Conservation (phyloP, 2,888 invertebrate genomes). For the Pecten maximus region DNA sequence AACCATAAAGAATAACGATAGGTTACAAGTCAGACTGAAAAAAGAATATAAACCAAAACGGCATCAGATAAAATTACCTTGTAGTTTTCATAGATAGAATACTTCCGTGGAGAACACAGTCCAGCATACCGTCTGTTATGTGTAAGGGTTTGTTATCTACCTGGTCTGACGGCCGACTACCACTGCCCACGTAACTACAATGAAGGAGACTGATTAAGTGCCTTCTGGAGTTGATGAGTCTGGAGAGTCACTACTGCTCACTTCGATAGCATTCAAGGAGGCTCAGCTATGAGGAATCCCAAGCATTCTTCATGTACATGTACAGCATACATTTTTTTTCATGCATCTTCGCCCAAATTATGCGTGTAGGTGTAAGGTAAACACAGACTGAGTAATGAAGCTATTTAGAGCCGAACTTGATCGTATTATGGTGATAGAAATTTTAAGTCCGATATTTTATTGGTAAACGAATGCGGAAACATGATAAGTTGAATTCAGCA, state of each 20-base stretch:
- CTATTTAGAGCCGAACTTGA: neutral
- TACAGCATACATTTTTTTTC: neutral
- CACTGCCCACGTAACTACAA: conserved; percentile 20
- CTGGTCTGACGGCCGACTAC: neutral
- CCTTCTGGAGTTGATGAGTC: conserved; percentile 30
- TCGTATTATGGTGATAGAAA: neutral
- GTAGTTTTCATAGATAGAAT: conserved; percentile 22
- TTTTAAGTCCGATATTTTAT: neutral
- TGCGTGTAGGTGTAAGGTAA: neutral
- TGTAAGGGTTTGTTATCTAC: conserved; percentile 7
- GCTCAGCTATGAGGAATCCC: conserved; percentile 21
- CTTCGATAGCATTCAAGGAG: conserved; percentile 18
- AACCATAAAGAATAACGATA: neutral
- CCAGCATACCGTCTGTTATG: neutral
- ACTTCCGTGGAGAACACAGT: neutral
- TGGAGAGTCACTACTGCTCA: conserved; percentile 5
- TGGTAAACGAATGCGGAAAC: conserved; percentile 7
- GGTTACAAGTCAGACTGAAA: neutral
- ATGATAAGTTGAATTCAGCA: neutral
- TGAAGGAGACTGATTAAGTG: neutral
- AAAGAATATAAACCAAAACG: neutral
- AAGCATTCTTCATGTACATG: neutral
- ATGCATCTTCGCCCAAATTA: neutral
- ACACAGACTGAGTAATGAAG: neutral
- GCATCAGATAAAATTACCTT: conserved; percentile 31